phyloP scores from a whole-genome alignment of 2,797 vertebrate species.

The Kryptopterus vitreolus region DNA sequence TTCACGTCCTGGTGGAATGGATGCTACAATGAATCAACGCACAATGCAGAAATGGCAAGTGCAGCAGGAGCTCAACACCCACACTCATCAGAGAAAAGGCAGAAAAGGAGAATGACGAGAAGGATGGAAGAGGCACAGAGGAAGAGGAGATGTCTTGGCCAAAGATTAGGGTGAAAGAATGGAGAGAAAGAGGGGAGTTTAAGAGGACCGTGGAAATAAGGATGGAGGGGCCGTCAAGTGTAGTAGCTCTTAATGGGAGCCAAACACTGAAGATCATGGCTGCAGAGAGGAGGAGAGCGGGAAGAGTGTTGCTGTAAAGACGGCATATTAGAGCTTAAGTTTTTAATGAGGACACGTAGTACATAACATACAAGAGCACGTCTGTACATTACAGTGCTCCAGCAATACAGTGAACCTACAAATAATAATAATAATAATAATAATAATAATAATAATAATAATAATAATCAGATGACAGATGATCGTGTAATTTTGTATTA shows the following conservation, averaged over 20 bases:
- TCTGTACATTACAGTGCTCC: not conserved
- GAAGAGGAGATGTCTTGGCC: slow-evolving; percentile 15
- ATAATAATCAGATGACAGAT: not conserved
- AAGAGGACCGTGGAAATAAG: slow-evolving; percentile 38
- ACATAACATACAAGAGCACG: slow-evolving; percentile 10
- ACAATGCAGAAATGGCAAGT: slow-evolving; percentile 75
- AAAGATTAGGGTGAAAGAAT: slow-evolving; percentile 28
- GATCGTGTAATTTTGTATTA: slow-evolving; percentile 5
- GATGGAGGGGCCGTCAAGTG: slow-evolving; percentile 28
- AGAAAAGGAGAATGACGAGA: slow-evolving; percentile 31
- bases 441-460: too few relatives aligned
- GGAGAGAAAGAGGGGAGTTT: slow-evolving; percentile 1
- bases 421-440: too few relatives aligned
- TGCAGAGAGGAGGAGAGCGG: slow-evolving; percentile 27
- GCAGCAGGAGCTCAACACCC: slow-evolving; percentile 73
- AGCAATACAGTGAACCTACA: not conserved
- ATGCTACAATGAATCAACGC: slow-evolving; percentile 75
- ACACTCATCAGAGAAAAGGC: slow-evolving; percentile 58
- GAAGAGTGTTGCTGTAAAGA: slow-evolving; percentile 70
- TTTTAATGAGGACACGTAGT: slow-evolving; percentile 71
- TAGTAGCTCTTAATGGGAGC: slow-evolving; percentile 21
- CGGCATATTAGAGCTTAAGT: slow-evolving; percentile 59
- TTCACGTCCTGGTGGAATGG: slow-evolving; percentile 74
- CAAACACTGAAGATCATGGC: slow-evolving; percentile 31
- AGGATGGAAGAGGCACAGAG: slow-evolving; percentile 7